These are phyloP conservation scores for Lissocephala sabroskyi DNA, from an alignment of 2,888 invertebrate species.

Conservation along the genomic window DNA sequence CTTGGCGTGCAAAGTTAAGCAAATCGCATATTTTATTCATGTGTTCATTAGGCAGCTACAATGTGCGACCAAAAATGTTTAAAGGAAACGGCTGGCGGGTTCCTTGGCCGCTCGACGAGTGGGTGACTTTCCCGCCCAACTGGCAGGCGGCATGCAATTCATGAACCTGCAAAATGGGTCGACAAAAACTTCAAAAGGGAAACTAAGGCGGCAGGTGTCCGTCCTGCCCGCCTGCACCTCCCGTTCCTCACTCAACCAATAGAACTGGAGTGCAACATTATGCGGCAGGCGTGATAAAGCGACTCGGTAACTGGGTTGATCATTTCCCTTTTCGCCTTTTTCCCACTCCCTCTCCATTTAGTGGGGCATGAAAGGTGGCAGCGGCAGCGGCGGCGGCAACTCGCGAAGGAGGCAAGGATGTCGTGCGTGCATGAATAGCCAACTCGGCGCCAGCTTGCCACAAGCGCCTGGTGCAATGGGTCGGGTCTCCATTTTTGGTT, in stretches of 20 bases:
- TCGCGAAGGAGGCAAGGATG: neutral
- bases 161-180: constrained; percentile 61
- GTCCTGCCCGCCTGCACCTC: no score
- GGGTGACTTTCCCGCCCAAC: no score
- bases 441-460: neutral
- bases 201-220: constrained; percentile 25
- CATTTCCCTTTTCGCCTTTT: constrained; percentile 29
- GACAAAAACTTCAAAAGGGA: constrained; percentile 62
- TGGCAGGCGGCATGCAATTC: constrained; percentile 61
- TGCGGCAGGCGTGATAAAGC: constrained; percentile 55
- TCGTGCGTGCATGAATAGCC: constrained; percentile 1
- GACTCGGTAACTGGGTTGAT: constrained; percentile 49
- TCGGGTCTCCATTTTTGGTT: constrained; percentile 7
- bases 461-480: neutral
- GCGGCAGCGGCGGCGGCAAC: neutral
- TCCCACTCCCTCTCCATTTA: no score
- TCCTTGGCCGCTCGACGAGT: neutral
- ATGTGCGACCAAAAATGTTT: constrained; percentile 66
- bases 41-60: constrained; percentile 65
- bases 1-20: constrained; percentile 59
- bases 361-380: constrained; percentile 2
- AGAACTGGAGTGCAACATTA: constrained; percentile 39
- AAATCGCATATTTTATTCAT: constrained; percentile 65
- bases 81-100: constrained; percentile 48
- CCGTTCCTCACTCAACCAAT: constrained; percentile 22